Conservation (phyloP, 2,113 vertebrate species). For the Leptodactylus fuscus region DNA sequence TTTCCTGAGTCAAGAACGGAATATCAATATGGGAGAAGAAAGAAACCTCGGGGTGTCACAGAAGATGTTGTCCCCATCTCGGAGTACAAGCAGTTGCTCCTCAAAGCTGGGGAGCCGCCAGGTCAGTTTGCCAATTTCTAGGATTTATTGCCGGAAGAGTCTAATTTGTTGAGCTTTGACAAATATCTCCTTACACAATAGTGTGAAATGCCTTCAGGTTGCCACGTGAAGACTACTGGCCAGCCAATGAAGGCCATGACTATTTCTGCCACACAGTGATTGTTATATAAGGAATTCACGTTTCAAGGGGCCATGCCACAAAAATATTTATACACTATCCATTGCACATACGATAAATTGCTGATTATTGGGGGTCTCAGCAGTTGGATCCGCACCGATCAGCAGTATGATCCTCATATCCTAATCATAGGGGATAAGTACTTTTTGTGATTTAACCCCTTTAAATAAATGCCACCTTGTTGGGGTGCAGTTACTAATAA, state of each 20-base stretch:
- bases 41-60: conserved; percentile 83
- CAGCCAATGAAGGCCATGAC: not conserved
- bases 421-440: too few relatives aligned
- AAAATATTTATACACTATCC: too few relatives aligned
- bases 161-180: not conserved
- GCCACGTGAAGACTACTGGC: not conserved
- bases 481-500: too few relatives aligned
- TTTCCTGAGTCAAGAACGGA: conserved; percentile 39
- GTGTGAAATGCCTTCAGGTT: not conserved
- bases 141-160: not conserved
- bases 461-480: too few relatives aligned
- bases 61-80: conserved; percentile 89
- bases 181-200: not conserved
- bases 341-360: too few relatives aligned
- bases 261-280: not conserved
- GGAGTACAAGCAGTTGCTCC: conserved; percentile 94
- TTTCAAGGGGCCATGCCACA: too few relatives aligned
- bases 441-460: too few relatives aligned
- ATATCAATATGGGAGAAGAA: conserved; percentile 84
- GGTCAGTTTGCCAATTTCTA: conserved; percentile 72
- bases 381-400: too few relatives aligned
- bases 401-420: too few relatives aligned
- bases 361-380: too few relatives aligned
- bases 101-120: conserved; percentile 94
- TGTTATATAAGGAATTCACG: too few relatives aligned